Evolutionary conservation across 2,113 vertebrate genomes (phyloP), one percentile per base, ranked within the genome.

Genomic region (Cyanoderma ruficeps): DNA sequence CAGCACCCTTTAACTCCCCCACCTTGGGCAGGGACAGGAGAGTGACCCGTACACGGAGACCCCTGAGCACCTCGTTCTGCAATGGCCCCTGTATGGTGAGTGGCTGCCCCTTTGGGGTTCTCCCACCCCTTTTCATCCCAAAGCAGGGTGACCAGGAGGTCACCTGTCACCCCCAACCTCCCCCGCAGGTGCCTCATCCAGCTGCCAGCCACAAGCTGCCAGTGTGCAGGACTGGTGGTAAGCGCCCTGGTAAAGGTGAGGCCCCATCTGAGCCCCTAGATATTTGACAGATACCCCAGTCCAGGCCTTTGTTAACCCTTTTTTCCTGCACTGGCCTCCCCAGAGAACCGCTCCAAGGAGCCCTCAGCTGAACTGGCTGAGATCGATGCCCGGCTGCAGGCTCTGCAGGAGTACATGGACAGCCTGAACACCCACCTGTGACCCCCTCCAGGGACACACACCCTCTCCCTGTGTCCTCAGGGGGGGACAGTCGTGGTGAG

Each of bases 391-490:
- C 98, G 99, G 49, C 97, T 99, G 70, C 98, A 98, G 96, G 99
- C 99, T 1, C 97, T 99, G 85, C 99, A 99, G 97, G 99, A 99
- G 21, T 99, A 99, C 97, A 99, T 99, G 99, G 98, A 98, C 85
- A 98, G 98, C 55, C 97, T 99, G 87, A 99, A 98, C 85, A 99
- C 98, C 1, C 92, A 96, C 77, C 98, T 97, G 15, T 99, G 96
- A 98, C 65, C 47, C 17, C 16, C 31, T 42, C 25, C 18, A 24
- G 41, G 70, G 41, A 31, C 39, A 17, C 15, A 13, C 35, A 16
- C 8, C 41, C 55, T 25, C 30, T 42, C 56, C 64, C 42, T 49
- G 56, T 50, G 37, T 42, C 56, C 19, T n/a, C 53, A 11, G 31
- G 11, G n/a, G 27, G 25, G 64, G 14, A 50, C 31, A 15, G 31